These are phyloP conservation scores for Schmidtea mediterranea DNA, from an alignment of 1,140 invertebrate genomes.

Conservation along the genomic window DNA sequence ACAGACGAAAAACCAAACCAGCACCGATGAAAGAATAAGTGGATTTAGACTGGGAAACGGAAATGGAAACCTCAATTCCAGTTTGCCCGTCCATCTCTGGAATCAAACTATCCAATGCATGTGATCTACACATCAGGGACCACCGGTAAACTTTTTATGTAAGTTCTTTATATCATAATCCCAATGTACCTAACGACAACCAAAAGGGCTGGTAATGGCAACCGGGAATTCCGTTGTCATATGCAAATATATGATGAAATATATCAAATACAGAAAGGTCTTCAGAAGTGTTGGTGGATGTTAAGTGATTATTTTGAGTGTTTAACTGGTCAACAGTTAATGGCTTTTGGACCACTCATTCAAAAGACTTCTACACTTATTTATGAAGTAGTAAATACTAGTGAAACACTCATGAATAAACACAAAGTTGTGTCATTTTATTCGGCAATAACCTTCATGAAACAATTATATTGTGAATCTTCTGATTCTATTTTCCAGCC, in stretches of 20 bases:
- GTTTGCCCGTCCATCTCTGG: conserved; percentile 52
- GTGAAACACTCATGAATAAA: too few relatives aligned
- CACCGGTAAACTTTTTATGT: conserved; percentile 36
- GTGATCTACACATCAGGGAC: conserved; percentile 75
- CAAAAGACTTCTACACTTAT: conserved; percentile 53
- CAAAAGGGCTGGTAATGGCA: conserved; percentile 36
- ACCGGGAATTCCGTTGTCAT: conserved; percentile 56
- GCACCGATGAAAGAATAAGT: too few relatives aligned
- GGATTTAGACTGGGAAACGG: conserved; percentile 46
- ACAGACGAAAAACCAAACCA: too few relatives aligned
- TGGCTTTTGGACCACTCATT: conserved; percentile 58
- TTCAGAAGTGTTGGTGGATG: conserved; percentile 51
- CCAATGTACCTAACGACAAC: not conserved
- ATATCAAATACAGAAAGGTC: conserved; percentile 54
- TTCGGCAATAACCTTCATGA: too few relatives aligned
- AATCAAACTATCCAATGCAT: conserved; percentile 61
- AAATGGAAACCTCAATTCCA: conserved; percentile 34
- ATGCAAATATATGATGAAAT: conserved; percentile 51
- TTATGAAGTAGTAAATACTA: conserved; percentile 38
- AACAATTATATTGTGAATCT: too few relatives aligned
- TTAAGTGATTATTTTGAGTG: conserved; percentile 59
- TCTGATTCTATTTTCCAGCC: too few relatives aligned
- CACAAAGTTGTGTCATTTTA: too few relatives aligned
- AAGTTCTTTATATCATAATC: not conserved
- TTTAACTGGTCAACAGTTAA: conserved; percentile 77